phyloP scores from a whole-genome alignment of 92 coral and sea anemone species.

The Epizoanthus scotinus region DNA sequence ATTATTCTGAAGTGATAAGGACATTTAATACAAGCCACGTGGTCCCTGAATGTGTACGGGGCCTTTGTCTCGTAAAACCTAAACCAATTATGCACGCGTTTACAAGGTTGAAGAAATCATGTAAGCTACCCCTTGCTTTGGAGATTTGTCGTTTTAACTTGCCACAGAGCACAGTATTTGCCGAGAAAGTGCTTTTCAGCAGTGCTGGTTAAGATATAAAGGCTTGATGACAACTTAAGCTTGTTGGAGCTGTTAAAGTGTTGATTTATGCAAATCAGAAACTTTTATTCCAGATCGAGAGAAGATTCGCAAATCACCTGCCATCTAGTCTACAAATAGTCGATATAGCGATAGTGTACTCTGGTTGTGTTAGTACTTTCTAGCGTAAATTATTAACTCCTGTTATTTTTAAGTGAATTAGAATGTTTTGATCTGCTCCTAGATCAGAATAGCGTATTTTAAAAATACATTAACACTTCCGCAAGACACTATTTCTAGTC shows the following conservation, averaged over 20 bases:
- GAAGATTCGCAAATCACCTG: slow-evolving; percentile 39
- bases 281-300: background rate
- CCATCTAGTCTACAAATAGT: background rate
- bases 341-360: background rate
- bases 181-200: slow-evolving; percentile 15
- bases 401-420: no score
- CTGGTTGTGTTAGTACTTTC: background rate
- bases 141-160: background rate
- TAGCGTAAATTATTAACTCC: background rate
- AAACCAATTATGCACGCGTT: slow-evolving; percentile 61
- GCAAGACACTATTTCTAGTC: background rate
- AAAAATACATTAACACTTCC: background rate
- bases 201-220: slow-evolving; percentile 28
- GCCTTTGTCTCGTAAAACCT: slow-evolving; percentile 48
- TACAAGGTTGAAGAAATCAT: slow-evolving; percentile 13
- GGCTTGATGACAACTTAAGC: slow-evolving; percentile 27
- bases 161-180: slow-evolving; percentile 8
- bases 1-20: slow-evolving; percentile 63
- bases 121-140: background rate
- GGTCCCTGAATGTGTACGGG: slow-evolving; percentile 50
- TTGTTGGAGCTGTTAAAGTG: slow-evolving; percentile 40
- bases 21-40: slow-evolving; percentile 57
- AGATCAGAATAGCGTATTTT: background rate
- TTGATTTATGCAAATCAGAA: slow-evolving; percentile 44
- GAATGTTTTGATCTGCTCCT: no score